Base-by-base conservation (phyloP, 1,140 invertebrate species). In the Eumaeus atala region DNA sequence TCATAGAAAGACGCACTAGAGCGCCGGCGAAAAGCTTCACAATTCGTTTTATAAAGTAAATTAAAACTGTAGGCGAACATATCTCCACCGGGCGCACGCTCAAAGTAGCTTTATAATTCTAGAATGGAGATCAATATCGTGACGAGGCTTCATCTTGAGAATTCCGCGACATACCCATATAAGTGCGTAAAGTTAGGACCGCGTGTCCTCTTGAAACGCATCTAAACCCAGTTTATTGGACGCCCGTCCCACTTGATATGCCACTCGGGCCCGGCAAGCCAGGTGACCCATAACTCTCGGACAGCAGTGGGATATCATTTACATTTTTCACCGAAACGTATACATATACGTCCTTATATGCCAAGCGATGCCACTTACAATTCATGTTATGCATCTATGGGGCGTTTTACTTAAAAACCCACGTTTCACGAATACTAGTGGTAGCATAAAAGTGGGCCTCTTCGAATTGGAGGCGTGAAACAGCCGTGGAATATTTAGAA, bases 281-380 rank as follows among this genome's bases (percentile, higher is more conserved):
- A 77, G 75, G 67, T 79, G 74, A 71, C 74, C 74, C 76, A 77
- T 82, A 79, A 79, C 70, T 76, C 64, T 57, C 50, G 58, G 60
- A 61, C 62, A 61, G 62, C 66, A 57, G 61, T 65, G 70, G 72
- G 71, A 65, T 61, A 67, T 63, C 62, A 81, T 78, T 78, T 78
- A 82, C 73, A 72, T 72, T 72, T 73, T 79, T 79, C 76, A 61
- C 59, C 65, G 76, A 77, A 78, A 76, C 65, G 57, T 66, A 67
- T 72, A 76, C 65, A 56, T 66, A 67, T 72, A 78, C 34, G 33
- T 67, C 73, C 70, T 71, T 70, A 64, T 67, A 63, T 65, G 60
- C 58, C 54, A 59, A 63, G 65, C 60, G 61, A 65, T 58, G 62
- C 66, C 62, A 65, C 65, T 78, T 78, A 76, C 73, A 51, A 78